Base-by-base conservation (phyloP, 2,113 vertebrate species). In the Rhadina sibilatrix region DNA sequence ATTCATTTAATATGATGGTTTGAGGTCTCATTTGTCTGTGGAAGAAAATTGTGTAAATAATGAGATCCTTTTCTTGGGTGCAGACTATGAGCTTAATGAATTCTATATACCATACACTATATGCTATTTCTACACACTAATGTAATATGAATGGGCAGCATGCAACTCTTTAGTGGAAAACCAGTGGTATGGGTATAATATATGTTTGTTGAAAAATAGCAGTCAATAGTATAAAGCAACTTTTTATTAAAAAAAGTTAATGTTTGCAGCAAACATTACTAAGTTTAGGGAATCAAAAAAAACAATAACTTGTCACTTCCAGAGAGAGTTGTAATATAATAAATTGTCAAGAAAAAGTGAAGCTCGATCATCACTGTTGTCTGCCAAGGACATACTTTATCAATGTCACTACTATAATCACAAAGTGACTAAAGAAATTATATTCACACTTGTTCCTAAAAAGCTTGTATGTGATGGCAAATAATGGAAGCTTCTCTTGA, bases 341-440 rank as follows among this genome's bases (percentile, higher is more conserved):
- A 97, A 98, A 98, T 98, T 96, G 96, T 97, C 91, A 97, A 93
- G 82, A 96, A 93, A 96, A 98, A 78, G 80, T 35, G 4, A 49
- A 97, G 94, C 89, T 98, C 83, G 95, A 97, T 98, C 97, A 98
- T 98, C 96, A 95, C 83, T 84, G 24, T 95, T 98, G 84, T 98
- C 97, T 97, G 46, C 79, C 94, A 97, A 97, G 95, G 96, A 94
- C 96, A 95, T 81, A 98, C 94, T 98, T 98, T 98, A 97, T 98
- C 97, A 98, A 94, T 98, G 97, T 98, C 97, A 98, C 76, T 89
- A 72, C 71, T 89, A 80, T 82, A 83, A 94, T 93, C 95, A 97
- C 96, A 97, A 80, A 96, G 77, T 95, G 72, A 88, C 68, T 84
- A 83, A 89, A 90, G 64, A 93, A 93, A 70, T 92, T 75, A 89